Base-by-base conservation (phyloP, 1,140 invertebrate genomes). In the Habropoda laboriosa region DNA sequence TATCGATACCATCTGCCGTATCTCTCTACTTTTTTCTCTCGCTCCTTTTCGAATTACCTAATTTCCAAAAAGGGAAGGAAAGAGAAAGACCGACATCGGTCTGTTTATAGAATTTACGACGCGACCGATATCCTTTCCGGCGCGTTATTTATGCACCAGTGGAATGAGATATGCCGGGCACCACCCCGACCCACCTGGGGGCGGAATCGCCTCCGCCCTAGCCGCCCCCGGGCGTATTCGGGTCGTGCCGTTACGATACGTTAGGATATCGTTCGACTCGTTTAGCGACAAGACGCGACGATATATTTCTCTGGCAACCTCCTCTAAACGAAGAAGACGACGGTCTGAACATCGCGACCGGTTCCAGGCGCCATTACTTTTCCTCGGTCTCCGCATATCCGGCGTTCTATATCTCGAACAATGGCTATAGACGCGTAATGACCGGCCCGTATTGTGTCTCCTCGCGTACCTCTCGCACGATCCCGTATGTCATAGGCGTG, bases 131-230 rank as follows among this genome's bases (percentile, higher is more conserved):
- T 84, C 79, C 81, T 84, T 67, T 58, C 49, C 64, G 55, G 64
- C 64, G 72, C 66, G 81, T 85, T 88, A 88, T 89, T 89, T 89
- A 87, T 86, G 82, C 77, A 61, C 61, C 32, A 42, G 79, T 74
- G 66, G 49, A 77, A 91, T 89, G 89, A 93, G 88, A 92, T 92
- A 92, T 90, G 86, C 79, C 84, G 84, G 90, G 90, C 88, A 87
- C 89, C 92, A 91, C 91, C 89, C 91, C 85, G 90, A 90, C 86
- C 92, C 92, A 93, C 91, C 91, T 92, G 92, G 91, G 88, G 92
- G 92, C 91, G 91, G 89, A 92, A 92, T 93, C 88, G 87, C 91
- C 84, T 91, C 87, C 92, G 91, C 92, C 91, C 89, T 80, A 42
- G 90, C 90, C 91, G 91, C 92, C 92, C 89, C 81, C 91, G 76